Percentiles rank a stretch among this genome's conserved stretches.
Conservation (phyloP, 2,113 vertebrate genomes). For the Axis porcinus region DNA sequence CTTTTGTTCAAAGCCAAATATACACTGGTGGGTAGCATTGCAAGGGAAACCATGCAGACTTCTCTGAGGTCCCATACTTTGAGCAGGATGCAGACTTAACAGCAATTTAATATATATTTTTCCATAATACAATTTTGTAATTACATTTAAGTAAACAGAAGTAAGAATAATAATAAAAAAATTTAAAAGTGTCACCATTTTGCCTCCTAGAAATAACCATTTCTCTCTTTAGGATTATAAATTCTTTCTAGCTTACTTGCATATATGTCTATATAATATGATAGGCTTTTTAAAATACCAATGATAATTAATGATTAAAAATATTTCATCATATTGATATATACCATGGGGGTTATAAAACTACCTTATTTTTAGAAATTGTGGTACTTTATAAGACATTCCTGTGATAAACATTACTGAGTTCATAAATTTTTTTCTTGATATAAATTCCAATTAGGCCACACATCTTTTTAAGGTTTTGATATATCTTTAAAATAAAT, state of each 20-base stretch:
- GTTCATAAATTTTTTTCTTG: neutral
- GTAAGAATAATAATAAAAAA: neutral
- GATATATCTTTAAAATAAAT: neutral
- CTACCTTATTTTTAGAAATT: neutral
- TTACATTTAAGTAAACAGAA: neutral
- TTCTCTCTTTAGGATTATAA: neutral
- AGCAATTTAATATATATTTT: neutral
- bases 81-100: fast-evolving
- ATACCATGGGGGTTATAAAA: neutral
- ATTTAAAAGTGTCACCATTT: neutral
- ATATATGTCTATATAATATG: neutral
- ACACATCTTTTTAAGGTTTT: neutral
- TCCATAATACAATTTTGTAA: neutral
- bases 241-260: neutral
- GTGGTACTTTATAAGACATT: neutral
- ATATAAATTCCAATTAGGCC: neutral
- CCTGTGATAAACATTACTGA: neutral
- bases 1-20: neutral
- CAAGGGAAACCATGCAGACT: neutral
- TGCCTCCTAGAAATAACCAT: neutral
- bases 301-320: neutral
- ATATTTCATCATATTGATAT: neutral
- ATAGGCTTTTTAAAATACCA: neutral
- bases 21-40: fast-evolving
- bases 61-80: neutral